Conservation (phyloP, 2,888 invertebrate species). For the Isoperla grammatica region DNA sequence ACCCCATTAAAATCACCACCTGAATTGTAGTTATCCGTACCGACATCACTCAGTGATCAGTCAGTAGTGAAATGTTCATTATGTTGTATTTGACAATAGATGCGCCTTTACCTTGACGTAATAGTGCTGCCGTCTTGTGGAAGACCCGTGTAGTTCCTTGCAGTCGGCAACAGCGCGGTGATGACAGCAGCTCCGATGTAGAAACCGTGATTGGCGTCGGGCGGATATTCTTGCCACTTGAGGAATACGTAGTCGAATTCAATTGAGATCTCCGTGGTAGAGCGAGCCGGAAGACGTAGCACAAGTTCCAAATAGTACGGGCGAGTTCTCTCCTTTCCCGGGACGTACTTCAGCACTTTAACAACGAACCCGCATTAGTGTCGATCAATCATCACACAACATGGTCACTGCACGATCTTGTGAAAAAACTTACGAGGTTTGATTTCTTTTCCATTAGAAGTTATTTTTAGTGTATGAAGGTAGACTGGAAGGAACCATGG, state of each 20-base stretch:
- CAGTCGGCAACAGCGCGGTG: conserved; percentile 68
- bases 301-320: conserved; percentile 86
- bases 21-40: too few species aligned
- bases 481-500: conserved; percentile 89
- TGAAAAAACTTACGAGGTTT: conserved; percentile 49
- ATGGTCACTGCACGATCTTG: neutral
- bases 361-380: too few species aligned
- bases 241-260: conserved; percentile 94
- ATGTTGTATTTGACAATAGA: too few species aligned
- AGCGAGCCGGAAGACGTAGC: conserved; percentile 70
- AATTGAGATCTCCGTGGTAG: conserved; percentile 73
- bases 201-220: conserved; percentile 99
- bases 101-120: conserved; percentile 33
- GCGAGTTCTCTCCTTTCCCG: conserved; percentile 75
- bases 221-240: conserved; percentile 99
- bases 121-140: conserved; percentile 67
- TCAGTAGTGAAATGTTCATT: too few species aligned
- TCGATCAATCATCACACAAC: conserved; percentile 1
- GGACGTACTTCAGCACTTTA: conserved; percentile 49
- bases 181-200: conserved; percentile 88
- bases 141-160: conserved; percentile 71
- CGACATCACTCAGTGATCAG: too few species aligned
- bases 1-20: too few species aligned
- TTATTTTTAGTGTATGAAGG: conserved; percentile 75
- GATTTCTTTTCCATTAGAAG: conserved; percentile 51